These are phyloP conservation scores for Ginglymostoma cirratum DNA, from an alignment of 2,113 vertebrate species.

Conservation along the genomic window DNA sequence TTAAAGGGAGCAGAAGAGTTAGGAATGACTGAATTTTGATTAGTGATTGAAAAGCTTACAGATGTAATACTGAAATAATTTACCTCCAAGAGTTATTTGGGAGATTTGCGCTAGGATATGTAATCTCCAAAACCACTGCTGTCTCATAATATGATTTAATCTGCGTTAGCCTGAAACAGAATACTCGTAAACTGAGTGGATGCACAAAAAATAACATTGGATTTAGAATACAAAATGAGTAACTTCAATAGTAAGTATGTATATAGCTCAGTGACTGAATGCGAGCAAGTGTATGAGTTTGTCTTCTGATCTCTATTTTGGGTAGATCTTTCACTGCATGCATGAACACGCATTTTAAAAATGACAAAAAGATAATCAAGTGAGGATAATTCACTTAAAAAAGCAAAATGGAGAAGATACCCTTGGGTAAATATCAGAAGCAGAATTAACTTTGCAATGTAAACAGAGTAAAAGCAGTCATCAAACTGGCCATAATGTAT, in stretches of 20 bases:
- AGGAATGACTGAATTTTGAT: conserved; percentile 4
- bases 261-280: background rate
- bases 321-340: background rate
- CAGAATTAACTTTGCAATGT: background rate
- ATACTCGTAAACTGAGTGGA: background rate
- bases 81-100: background rate
- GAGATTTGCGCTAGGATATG: background rate
- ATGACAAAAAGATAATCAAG: conserved; percentile 3
- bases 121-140: background rate
- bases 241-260: background rate
- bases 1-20: background rate
- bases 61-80: background rate
- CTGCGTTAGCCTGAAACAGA: background rate
- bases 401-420: background rate
- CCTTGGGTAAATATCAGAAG: background rate
- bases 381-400: background rate
- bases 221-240: background rate
- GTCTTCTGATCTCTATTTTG: background rate
- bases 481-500: background rate
- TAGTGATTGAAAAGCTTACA: background rate
- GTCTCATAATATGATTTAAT: background rate
- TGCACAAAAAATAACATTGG: background rate
- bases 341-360: background rate
- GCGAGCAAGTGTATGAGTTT: background rate
- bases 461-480: background rate